Percentiles rank a stretch among this genome's conserved stretches.
phyloP scores from a whole-genome alignment of 2,113 vertebrate species.

The Etia nguti region DNA sequence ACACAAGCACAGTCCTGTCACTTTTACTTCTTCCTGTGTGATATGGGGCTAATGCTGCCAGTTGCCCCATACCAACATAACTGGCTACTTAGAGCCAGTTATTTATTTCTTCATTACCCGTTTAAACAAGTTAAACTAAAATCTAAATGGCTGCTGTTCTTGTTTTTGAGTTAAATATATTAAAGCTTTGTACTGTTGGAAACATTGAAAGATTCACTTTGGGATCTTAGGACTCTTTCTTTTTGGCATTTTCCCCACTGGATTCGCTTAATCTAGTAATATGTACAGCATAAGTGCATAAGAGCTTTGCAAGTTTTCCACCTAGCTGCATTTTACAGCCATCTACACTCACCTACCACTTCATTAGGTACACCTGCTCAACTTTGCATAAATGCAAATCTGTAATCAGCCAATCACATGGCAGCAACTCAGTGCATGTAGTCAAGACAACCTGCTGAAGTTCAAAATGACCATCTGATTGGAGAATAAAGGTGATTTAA shows the following conservation, averaged over 20 bases:
- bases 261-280: neutral
- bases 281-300: neutral
- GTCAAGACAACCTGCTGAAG: neutral
- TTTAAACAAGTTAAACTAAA: neutral
- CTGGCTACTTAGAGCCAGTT: neutral
- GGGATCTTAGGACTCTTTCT: neutral
- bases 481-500: neutral
- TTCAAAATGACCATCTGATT: neutral
- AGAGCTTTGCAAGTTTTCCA: neutral
- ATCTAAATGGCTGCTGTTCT: neutral
- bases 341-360: neutral
- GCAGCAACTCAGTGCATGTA: neutral
- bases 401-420: neutral
- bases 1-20: neutral
- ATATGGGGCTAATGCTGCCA: neutral
- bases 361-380: neutral
- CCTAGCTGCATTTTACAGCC: neutral
- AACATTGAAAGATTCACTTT: neutral
- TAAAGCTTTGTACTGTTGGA: neutral
- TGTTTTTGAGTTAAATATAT: neutral
- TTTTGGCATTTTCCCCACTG: neutral
- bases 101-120: neutral
- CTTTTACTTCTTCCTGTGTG: neutral
- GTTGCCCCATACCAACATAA: neutral
- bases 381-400: neutral